These are phyloP conservation scores for Triplophysa tibetana DNA, from an alignment of 2,113 vertebrate genomes.

Conservation along the genomic window DNA sequence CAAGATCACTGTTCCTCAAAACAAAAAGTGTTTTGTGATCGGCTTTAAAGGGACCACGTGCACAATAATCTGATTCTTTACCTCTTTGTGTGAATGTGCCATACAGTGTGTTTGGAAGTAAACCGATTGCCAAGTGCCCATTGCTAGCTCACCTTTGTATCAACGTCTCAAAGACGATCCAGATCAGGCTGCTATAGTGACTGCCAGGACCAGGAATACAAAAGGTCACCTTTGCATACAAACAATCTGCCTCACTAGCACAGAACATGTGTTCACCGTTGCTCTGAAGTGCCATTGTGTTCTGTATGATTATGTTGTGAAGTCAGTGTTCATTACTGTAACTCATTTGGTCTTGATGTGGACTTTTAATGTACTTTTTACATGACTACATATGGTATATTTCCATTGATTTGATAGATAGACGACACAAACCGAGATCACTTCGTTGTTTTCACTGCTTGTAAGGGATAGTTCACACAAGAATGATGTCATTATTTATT, in stretches of 20 bases:
- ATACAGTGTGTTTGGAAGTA: constrained; percentile 13
- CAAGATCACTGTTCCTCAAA: background rate
- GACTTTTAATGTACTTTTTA: constrained; percentile 5
- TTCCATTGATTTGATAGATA: background rate
- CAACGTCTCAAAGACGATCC: constrained; percentile 13
- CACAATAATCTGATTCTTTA: constrained; percentile 27
- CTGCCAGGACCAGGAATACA: background rate
- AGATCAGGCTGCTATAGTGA: constrained; percentile 26
- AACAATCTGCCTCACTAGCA: constrained; percentile 38
- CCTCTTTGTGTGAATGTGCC: constrained; percentile 14
- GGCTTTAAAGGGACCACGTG: constrained; percentile 18
- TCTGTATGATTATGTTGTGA: constrained; percentile 12
- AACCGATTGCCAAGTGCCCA: constrained; percentile 20
- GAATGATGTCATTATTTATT: no score
- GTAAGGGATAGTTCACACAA: no score
- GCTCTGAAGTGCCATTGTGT: constrained; percentile 39
- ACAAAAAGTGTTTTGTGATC: background rate
- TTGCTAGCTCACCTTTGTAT: constrained; percentile 29
- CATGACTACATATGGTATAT: background rate
- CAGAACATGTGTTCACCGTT: constrained; percentile 15
- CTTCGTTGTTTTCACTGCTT: background rate
- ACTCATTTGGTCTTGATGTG: constrained; percentile 13
- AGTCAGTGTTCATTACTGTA: constrained; percentile 21
- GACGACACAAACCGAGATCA: background rate
- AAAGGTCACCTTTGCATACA: background rate